Evolutionary conservation across 2,888 invertebrate genomes (phyloP).

Genomic region (Microchrysa polita): DNA sequence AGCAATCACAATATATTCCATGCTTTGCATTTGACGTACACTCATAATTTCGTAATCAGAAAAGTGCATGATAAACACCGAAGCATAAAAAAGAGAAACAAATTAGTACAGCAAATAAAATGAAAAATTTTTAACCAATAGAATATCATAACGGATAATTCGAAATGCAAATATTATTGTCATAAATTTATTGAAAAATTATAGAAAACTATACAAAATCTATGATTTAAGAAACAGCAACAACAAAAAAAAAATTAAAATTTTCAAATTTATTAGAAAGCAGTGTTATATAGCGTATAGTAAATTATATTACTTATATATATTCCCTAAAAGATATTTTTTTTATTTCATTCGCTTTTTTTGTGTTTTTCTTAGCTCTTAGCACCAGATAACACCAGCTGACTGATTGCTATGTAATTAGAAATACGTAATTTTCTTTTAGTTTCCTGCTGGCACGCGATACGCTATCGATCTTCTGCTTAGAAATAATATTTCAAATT

Average conservation of each 20-base stretch:
- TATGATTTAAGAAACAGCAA: constrained; percentile 8
- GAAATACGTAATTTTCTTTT: no score
- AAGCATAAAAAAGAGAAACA: not conserved
- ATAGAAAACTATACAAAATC: constrained; percentile 4
- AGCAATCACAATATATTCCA: constrained; percentile 3
- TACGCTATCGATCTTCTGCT: no score
- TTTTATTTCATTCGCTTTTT: not conserved
- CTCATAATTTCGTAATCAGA: no score
- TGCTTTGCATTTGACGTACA: not conserved
- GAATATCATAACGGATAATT: not conserved
- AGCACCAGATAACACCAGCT: no score
- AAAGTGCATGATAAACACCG: no score
- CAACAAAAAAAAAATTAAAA: constrained; percentile 1
- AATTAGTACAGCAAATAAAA: constrained; percentile 10
- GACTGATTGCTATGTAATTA: no score
- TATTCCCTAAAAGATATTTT: constrained; percentile 25
- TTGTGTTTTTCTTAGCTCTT: no score
- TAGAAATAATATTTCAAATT: no score
- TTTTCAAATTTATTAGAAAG: constrained; percentile 16
- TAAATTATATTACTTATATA: constrained; percentile 43
- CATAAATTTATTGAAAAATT: constrained; percentile 2
- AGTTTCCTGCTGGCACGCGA: no score
- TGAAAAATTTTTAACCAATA: constrained; percentile 26
- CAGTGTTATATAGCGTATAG: constrained; percentile 42
- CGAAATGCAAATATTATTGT: constrained; percentile 23